Percentiles rank a stretch among this genome's conserved stretches.
phyloP scores from a whole-genome alignment of 2,888 invertebrate species.

The Drosophila falleni region DNA sequence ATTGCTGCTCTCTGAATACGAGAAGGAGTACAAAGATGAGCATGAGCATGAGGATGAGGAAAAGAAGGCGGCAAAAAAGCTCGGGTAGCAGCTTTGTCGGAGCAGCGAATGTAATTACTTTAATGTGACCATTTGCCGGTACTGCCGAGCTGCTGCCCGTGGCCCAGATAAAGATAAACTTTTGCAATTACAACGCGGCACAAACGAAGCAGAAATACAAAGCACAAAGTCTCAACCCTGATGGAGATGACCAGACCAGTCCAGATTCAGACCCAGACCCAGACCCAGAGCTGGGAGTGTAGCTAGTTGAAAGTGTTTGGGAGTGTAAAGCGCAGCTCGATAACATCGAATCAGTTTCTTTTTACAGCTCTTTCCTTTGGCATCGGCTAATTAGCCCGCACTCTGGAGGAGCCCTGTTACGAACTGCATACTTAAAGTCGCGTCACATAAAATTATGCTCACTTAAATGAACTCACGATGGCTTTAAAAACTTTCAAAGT shows the following conservation, averaged over 20 bases:
- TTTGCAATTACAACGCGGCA: conserved; percentile 78
- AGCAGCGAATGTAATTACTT: conserved; percentile 61
- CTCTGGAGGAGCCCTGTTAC: conserved; percentile 20
- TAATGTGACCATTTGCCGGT: conserved; percentile 66
- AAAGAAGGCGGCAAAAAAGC: neutral
- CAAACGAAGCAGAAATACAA: conserved; percentile 72
- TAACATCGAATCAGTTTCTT: conserved; percentile 76
- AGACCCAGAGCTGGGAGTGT: neutral
- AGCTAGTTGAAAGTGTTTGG: conserved; percentile 1
- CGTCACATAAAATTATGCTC: conserved; percentile 56
- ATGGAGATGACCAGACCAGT: conserved; percentile 27
- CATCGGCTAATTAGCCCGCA: conserved; percentile 67
- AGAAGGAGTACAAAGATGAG: neutral
- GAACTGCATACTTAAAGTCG: conserved; percentile 45
- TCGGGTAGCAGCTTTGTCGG: conserved; percentile 31
- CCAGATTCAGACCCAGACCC: neutral
- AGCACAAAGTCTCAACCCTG: conserved; percentile 45
- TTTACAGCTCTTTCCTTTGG: conserved; percentile 64
- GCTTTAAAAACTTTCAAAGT: conserved; percentile 56
- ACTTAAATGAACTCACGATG: conserved; percentile 52
- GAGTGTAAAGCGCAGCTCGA: conserved; percentile 53
- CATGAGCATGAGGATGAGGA: neutral
- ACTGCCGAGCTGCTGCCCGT: conserved; percentile 50
- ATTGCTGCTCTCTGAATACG: neutral
- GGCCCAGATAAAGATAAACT: conserved; percentile 78